Base-by-base conservation (phyloP, 2,888 invertebrate species). In the Caenorhabditis macrosperma region DNA sequence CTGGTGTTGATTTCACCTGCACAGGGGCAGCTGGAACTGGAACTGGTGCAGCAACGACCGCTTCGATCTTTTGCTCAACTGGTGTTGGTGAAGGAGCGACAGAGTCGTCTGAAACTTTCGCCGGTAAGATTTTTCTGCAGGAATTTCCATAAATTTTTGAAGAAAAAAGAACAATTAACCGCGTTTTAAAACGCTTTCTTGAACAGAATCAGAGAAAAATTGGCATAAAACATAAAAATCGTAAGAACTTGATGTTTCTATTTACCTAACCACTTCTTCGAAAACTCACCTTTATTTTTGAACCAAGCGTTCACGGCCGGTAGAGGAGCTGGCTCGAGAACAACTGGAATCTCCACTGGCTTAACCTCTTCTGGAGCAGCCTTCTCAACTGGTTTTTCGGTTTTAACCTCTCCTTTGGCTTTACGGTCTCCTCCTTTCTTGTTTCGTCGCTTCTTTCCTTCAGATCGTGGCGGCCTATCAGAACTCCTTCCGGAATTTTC, bases 241-340 rank as follows among this genome's bases (percentile, higher is more conserved):
- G 15, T 26, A 50, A 3, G 15, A n/a, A n/a, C n/a, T n/a, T n/a
- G n/a, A n/a, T n/a, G n/a, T n/a, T n/a, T n/a, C n/a, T n/a, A n/a
- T n/a, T n/a, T n/a, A n/a, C n/a, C n/a, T n/a, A n/a, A n/a, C n/a
- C n/a, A n/a, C n/a, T 50, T 15, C 10, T 3, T 17, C 5, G 44
- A 46, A 63, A 15, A 44, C 59, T 20, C 35, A 75, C 79, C 66
- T 60, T 64, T 68, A 9, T 85, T 83, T 64, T 85, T 86, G 78
- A 86, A 86, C 86, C 86, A 86, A 5, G 86, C 84, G 55, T 86
- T 86, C 9, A 82, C 84, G 9, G 85, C 69, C 44, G 86, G 86
- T 12, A 85, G 63, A 7, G 86, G 86, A 55, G 86, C 86, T 24
- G 86, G 86, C 54, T 85, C 85, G 20, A 86, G 64, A 4, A 83